Base-by-base conservation (phyloP, 35 echinoderm and acorn worm species). In the Heliocidaris erythrogramma region DNA sequence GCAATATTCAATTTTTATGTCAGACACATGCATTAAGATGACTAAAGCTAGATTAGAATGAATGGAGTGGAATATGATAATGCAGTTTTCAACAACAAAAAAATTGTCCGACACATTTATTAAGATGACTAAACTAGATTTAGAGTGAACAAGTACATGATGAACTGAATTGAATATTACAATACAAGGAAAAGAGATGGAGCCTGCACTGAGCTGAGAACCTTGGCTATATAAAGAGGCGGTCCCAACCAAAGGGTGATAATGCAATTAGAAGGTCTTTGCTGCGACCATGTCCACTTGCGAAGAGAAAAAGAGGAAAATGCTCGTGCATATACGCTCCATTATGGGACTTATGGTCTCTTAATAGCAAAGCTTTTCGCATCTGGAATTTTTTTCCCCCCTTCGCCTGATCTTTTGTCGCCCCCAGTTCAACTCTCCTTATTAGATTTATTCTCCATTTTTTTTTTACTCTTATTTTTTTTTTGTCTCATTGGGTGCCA, bases 191-290 rank as follows among this genome's bases (percentile, higher is more conserved):
- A 78, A 21, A 78, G 18, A 42, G 35, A 42, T 0, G 35, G 35
- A n/a, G 65, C 27, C 21, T 78, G 65, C 5, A 78, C 0, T 78
- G 65, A 56, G 35, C 35, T 3, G 35, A 78, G 65, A 78, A 5
- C 65, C 27, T 89, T 18, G 87, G 32, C 8, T n/a, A n/a, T n/a
- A n/a, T 17, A 24, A 24, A 27, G 32, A 47, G 87, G 30, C 30
- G 87, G 31, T 89, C 14, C 87, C 24, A 4, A 10, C 31, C 17
- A 89, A 89, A 47, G 87, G 32, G 87, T 89, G 87, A 32, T 89
- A 89, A 89, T 89, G 47, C 87, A 89, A 89, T 89, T 89, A 89
- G 87, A 89, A 89, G 87, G 87, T 48, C 87, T 89, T 89, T 89
- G 87, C 30, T 89, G 87, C 30, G 31, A 89, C 87, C 65, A 78